Conservation (phyloP, 2,113 vertebrate genomes). For the Oreochromis tanganicae region DNA sequence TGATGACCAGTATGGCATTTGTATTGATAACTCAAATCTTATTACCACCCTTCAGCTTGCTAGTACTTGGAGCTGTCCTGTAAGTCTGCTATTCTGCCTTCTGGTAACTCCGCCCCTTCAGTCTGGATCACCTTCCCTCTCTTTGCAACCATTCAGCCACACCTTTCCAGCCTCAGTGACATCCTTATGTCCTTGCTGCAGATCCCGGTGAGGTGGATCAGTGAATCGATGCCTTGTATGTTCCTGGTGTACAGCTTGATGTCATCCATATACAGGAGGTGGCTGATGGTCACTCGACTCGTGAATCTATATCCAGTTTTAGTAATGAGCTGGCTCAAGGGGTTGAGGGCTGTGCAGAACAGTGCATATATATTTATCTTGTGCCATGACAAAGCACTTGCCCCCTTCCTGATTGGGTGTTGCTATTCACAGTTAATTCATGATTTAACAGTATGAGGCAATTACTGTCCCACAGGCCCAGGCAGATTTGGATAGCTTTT, state of each 20-base stretch:
- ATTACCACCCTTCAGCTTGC: not conserved
- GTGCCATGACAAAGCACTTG: not conserved
- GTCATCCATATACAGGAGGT: not conserved
- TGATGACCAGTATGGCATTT: not conserved
- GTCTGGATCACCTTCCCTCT: not conserved
- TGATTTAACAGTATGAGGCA: not conserved
- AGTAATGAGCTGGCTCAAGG: not conserved
- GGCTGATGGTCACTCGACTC: not conserved
- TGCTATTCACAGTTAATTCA: not conserved
- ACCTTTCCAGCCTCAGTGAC: not conserved
- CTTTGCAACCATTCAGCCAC: not conserved
- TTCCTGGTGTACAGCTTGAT: not conserved
- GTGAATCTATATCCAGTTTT: not conserved
- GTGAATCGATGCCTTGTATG: not conserved
- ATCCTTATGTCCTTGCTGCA: not conserved
- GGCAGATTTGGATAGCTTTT: not conserved
- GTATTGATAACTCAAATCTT: not conserved
- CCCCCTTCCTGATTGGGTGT: not conserved
- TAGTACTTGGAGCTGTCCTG: not conserved
- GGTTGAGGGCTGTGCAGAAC: not conserved
- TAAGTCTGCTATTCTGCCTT: not conserved
- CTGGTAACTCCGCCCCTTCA: not conserved
- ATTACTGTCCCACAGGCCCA: not conserved
- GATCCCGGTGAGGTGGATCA: not conserved
- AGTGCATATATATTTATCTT: not conserved